Percentiles rank a stretch among this genome's conserved stretches.
Evolutionary conservation across 2,797 vertebrate species (phyloP).

Genomic region (Arctocebus calabarensis): DNA sequence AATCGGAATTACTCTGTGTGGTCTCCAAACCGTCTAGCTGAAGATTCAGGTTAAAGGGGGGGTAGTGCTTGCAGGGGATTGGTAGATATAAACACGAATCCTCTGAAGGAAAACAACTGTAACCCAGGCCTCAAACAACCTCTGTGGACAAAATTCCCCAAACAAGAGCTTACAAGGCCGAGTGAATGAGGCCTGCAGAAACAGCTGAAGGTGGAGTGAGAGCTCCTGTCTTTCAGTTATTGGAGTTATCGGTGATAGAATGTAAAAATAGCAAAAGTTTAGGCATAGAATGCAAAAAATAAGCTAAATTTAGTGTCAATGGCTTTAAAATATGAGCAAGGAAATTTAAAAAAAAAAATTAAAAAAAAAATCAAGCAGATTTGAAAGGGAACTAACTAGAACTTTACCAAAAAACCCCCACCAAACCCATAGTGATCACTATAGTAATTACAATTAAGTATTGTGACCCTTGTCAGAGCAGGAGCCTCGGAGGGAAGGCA

Average conservation of each 20-base stretch:
- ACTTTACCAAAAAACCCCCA: slow-evolving; percentile 13
- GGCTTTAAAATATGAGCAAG: not conserved
- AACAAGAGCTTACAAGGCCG: not conserved
- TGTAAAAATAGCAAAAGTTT: not conserved
- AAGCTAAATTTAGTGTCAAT: not conserved
- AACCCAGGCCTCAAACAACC: not conserved
- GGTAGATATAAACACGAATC: not conserved
- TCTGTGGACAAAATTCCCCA: not conserved
- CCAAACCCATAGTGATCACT: not conserved
- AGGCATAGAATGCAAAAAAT: not conserved
- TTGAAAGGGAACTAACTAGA: slow-evolving; percentile 41
- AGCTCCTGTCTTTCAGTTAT: not conserved
- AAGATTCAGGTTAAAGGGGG: not conserved
- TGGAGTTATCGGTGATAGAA: not conserved
- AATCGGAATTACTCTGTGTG: not conserved
- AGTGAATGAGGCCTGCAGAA: not conserved
- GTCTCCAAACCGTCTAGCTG: not conserved
- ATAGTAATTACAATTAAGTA: not conserved
- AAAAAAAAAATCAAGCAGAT: not conserved
- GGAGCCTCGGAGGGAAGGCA: not conserved
- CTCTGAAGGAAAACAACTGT: not conserved
- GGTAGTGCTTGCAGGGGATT: not conserved
- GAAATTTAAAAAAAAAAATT: not conserved
- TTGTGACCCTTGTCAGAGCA: not conserved
- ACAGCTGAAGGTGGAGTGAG: not conserved